Evolutionary conservation across 2,113 vertebrate genomes (phyloP).

Genomic region (Podocnemis expansa): DNA sequence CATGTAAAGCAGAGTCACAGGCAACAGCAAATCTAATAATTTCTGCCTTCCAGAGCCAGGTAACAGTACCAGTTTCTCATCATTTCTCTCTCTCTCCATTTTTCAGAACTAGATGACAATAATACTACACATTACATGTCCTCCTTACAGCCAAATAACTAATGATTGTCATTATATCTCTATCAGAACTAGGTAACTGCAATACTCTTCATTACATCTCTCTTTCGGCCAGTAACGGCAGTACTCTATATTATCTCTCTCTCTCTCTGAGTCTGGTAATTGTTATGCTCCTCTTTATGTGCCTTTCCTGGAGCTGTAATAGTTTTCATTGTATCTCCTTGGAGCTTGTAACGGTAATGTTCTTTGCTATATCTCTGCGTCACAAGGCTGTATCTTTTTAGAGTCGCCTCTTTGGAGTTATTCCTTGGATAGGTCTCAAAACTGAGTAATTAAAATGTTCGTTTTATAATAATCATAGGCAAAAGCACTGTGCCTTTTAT

Average conservation of each 20-base stretch:
- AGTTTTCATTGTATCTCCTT: conserved; percentile 62
- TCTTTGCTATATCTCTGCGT: conserved; percentile 8
- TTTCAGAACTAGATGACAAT: conserved; percentile 36
- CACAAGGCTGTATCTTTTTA: background rate
- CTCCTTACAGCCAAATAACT: conserved; percentile 41
- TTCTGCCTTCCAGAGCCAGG: conserved; percentile 11
- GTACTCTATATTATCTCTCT: conserved; percentile 41
- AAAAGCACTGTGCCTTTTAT: background rate
- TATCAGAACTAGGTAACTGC: conserved; percentile 37
- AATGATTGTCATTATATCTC: conserved; percentile 44
- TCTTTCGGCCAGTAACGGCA: conserved; percentile 52
- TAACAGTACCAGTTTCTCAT: background rate
- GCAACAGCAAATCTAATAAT: conserved; percentile 30
- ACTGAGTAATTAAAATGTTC: conserved; percentile 54
- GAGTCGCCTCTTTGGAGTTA: conserved; percentile 9
- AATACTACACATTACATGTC: conserved; percentile 49
- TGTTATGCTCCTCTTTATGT: conserved; percentile 53
- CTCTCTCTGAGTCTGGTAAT: conserved; percentile 49
- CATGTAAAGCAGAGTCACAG: background rate
- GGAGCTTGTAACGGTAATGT: conserved; percentile 57
- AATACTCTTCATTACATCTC: conserved; percentile 32
- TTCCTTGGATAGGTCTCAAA: background rate
- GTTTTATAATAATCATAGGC: background rate
- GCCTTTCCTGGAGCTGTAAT: conserved; percentile 55
- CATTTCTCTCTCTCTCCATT: background rate